Base-by-base conservation (phyloP, 2,797 vertebrate species). In the Luscinia megarhynchos region DNA sequence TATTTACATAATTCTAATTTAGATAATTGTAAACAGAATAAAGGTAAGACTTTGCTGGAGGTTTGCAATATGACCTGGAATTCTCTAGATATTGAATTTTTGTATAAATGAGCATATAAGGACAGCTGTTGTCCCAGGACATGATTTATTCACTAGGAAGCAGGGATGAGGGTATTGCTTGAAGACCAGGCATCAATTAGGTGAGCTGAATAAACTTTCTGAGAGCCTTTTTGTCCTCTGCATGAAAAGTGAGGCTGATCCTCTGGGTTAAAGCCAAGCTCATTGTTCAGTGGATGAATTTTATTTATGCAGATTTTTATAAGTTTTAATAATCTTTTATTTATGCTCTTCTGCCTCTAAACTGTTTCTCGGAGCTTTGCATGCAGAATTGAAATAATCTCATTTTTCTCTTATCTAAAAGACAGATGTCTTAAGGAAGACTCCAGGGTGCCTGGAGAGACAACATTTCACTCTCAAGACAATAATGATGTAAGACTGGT, bases 301-400 rank as follows among this genome's bases (percentile, higher is more conserved):
- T 82, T 87, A 78, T 89, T 88, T 76, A 73, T 73, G 55, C 18
- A 62, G 30, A 2, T 50, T 82, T 85, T 84, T 21, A 23, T 46
- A 72, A 57, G 29, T 74, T 96, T 84, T 61, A 88, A 68, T 90
- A 84, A 89, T 69, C 21, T 86, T 75, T 91, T 86, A 77, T 95
- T 93, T 86, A 81, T 62, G n/a, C 16, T 64, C 1, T 17, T 84
- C 54, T 87, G 46, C 58, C 15, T 88, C 66, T 54, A 58, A 92
- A 86, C 38, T 10, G 1, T 64, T 90, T 88, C 73, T 78, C 26
- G 43, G 73, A 55, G 54, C 74, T 92, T 89, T 89, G 66, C 45
- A 61, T 68, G 75, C 3, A n/a, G 43, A 92, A 83, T 38, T 34
- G 48, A 93, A 94, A 88, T 62, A 90, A 87, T 84, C 69, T 76